Conservation (phyloP, 2,113 vertebrate species). For the western clawed frog (Xenopus tropicalis) region DNA sequence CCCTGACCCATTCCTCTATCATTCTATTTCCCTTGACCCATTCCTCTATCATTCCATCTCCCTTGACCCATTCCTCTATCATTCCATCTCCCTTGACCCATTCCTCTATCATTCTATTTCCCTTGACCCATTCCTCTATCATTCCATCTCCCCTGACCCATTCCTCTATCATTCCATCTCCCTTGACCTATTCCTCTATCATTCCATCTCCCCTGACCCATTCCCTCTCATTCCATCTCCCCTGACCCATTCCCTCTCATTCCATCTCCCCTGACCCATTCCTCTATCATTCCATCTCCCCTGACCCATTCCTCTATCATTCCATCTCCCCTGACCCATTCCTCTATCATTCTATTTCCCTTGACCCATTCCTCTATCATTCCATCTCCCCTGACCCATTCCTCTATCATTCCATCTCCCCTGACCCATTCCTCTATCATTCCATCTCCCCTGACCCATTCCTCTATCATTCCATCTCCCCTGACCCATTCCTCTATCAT, state of each 20-base stretch:
- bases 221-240: not conserved
- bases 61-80: not conserved
- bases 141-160: no score
- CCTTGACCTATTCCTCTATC: not conserved
- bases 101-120: not conserved
- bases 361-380: not conserved
- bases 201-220: not conserved
- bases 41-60: slow-evolving; percentile 3
- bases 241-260: not conserved
- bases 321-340: not conserved
- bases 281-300: not conserved
- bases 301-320: no score
- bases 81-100: no score
- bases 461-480: slow-evolving; percentile 4
- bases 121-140: no score
- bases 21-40: not conserved
- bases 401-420: not conserved
- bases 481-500: not conserved
- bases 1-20: not conserved
- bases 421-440: not conserved
- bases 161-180: not conserved
- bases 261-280: not conserved
- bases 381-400: not conserved
- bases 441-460: not conserved
- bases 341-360: no score